Evolutionary conservation across 37 sponge, comb jelly and placozoan species (phyloP).

Genomic region (Eunapius fragilis): DNA sequence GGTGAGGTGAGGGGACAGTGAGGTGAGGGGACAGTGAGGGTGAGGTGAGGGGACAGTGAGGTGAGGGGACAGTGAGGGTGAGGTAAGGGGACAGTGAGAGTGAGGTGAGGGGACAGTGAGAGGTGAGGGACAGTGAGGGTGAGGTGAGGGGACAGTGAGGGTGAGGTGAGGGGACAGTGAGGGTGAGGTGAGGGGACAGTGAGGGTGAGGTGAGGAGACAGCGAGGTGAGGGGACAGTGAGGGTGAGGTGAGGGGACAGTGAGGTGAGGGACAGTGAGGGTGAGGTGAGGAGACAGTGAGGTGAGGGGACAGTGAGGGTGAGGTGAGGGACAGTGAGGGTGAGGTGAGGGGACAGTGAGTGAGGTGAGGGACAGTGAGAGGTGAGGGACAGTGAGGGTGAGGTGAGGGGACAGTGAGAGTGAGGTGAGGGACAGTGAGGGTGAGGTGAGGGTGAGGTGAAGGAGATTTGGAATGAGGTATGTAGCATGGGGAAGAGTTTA

Average conservation of each 20-base stretch:
- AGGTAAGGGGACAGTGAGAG: not conserved
- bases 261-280: slow-evolving; percentile 60
- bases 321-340: slow-evolving; percentile 77
- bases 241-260: slow-evolving; percentile 77
- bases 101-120: not conserved
- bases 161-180: not conserved
- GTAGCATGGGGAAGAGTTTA: not conserved
- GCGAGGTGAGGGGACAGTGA: slow-evolving; percentile 73
- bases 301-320: slow-evolving; percentile 65
- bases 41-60: not conserved
- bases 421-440: no score
- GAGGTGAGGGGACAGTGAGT: slow-evolving; percentile 72
- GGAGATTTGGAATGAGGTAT: not conserved
- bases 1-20: no score
- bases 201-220: slow-evolving; percentile 81
- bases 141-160: not conserved
- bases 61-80: not conserved
- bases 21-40: no score
- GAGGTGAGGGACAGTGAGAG: slow-evolving; percentile 87
- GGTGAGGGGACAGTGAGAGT: no score
- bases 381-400: no score
- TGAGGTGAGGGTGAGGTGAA: not conserved
- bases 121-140: not conserved
- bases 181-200: slow-evolving; percentile 67
- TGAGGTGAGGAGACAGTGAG: slow-evolving; percentile 83